Conservation (phyloP, 2,797 vertebrate species). For the Cephalopachus bancanus region DNA sequence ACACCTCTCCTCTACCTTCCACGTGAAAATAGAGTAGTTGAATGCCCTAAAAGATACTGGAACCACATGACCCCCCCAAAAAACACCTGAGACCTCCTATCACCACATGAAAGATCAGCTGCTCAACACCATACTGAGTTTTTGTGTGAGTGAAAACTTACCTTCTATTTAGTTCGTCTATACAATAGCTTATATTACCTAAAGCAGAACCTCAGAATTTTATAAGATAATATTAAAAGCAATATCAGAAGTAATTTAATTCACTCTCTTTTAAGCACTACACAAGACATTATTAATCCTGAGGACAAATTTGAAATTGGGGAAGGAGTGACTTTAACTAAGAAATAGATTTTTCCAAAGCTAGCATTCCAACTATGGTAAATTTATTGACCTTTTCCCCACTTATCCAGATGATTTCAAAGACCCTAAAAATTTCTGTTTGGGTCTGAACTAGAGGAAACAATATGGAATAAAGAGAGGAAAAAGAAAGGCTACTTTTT, state of each 20-base stretch:
- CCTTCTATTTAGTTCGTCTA: not conserved
- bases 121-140: not conserved
- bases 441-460: slow-evolving; percentile 25
- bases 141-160: not conserved
- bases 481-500: not conserved
- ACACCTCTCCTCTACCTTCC: not conserved
- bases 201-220: not conserved
- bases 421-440: not conserved
- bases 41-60: not conserved
- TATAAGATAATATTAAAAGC: not conserved
- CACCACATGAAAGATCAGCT: not conserved
- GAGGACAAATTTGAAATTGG: not conserved
- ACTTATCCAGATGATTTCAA: not conserved
- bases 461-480: not conserved
- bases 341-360: slow-evolving; percentile 1
- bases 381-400: slow-evolving; percentile 15
- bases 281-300: not conserved
- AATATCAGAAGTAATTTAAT: not conserved
- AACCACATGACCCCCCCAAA: not conserved
- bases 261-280: not conserved
- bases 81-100: not conserved
- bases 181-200: not conserved
- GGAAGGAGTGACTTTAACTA: not conserved
- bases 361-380: not conserved
- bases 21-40: not conserved